A percentile compares a stretch with the other conserved stretches of the same genome.
Evolutionary conservation across 2,113 vertebrate genomes (phyloP).

Genomic region (Agapornis roseicollis): DNA sequence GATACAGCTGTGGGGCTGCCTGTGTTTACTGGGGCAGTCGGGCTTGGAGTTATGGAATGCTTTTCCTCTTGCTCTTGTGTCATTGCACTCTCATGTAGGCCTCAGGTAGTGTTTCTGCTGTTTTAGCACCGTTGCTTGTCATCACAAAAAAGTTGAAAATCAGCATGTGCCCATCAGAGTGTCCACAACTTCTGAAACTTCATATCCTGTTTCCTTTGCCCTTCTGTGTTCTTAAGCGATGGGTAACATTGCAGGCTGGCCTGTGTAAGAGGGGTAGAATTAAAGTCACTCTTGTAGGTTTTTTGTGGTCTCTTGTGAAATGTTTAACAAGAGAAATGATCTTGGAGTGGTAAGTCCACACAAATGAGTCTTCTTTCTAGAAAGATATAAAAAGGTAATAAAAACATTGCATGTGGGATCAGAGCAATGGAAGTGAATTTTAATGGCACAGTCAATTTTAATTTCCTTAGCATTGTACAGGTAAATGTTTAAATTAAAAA

Average conservation of each 20-base stretch:
- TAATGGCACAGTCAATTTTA: background rate
- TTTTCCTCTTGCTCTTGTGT: background rate
- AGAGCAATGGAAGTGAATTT: background rate
- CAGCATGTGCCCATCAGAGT: background rate
- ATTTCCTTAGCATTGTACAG: background rate
- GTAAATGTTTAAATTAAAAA: background rate
- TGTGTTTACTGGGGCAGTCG: background rate
- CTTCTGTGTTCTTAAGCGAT: fast-evolving
- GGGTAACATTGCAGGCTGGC: background rate
- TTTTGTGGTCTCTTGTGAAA: background rate
- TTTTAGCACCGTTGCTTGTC: background rate
- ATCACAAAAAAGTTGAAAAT: background rate
- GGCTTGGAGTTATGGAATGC: background rate
- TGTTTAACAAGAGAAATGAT: background rate
- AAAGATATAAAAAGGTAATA: background rate
- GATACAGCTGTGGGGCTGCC: fast-evolving
- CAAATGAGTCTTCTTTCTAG: background rate
- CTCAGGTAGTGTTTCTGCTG: background rate
- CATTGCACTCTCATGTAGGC: fast-evolving
- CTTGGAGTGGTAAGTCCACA: background rate
- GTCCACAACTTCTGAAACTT: background rate
- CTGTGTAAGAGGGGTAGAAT: background rate
- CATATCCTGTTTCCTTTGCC: background rate
- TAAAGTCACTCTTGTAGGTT: background rate
- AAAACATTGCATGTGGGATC: background rate